Evolutionary conservation across 1,140 invertebrate species (phyloP), one percentile per base, ranked within the genome.

Genomic region (Zaprionus lachaisei): DNA sequence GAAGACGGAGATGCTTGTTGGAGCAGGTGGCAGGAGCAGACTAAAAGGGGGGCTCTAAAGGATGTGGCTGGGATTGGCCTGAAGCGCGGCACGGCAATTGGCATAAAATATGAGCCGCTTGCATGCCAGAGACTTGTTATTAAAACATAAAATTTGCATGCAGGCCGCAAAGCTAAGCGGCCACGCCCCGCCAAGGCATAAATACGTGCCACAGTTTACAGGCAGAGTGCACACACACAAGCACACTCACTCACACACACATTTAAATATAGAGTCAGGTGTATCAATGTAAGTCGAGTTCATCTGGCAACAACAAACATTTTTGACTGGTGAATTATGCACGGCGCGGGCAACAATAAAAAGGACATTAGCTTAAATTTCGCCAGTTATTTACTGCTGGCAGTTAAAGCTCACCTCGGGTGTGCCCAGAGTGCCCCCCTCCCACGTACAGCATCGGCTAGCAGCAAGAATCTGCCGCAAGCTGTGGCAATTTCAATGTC

Each of bases 121-220:
- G 84, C 84, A 89, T 89, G 84, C 81, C 85, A 79, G 63, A 77
- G 81, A 89, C 84, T 89, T 89, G 87, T 89, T 89, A 89, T 89
- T 89, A 89, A 89, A 89, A 84, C 85, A 89, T 89, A 83, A 89
- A 89, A 89, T 89, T 89, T 84, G 84, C 84, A 89, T 90, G 84
- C 85, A 89, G 72, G 81, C 81, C 85, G 56, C 81, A 83, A 57
- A 75, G 75, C 57, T 64, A 73, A 74, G 60, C 78, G 71, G 38
- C 22, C 62, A 79, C 56, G 37, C 51, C 66, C 62, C 22, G 38
- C 34, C 14, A 41, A 61, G 63, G 77, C 60, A 81, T 72, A 85
- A 82, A 83, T 89, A 87, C 86, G 82, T 71, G 62, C 47, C 55
- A 38, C 28, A 28, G 37, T 51, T 24, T 26, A 69, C 22, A 31